Evolutionary conservation across 1,140 invertebrate species (phyloP), one percentile per base, ranked within the genome.

Genomic region (Lepidurus arcticus): DNA sequence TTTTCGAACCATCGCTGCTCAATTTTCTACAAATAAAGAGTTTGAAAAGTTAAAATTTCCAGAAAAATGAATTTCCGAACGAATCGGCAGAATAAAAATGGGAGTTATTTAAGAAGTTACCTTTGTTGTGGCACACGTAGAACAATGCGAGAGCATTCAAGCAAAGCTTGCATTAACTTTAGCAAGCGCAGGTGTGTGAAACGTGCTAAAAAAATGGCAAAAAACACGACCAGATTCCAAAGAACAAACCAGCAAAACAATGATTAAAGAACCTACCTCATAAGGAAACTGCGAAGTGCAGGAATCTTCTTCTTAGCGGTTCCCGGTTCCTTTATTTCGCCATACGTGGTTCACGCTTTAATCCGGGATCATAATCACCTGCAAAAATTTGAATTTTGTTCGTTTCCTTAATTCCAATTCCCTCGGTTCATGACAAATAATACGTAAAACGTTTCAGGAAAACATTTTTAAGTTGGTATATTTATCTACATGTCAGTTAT

Each of bases 1-100:
- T 65, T 65, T 65, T 10, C 53, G 53, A 13, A 65, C 53, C 53
- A 65, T 65, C 21, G 53, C 53, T 65, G 53, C 53, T 65, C 16
- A 21, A n/a, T 21, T 65, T 16, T 21, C 53, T 65, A 16, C 53
- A 65, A n/a, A 13, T 1, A 65, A 65, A 65, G 16, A 21, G 21
- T 13, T 7, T 7, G 7, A 65, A 65, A 13, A 65, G 6, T 9
- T 65, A 16, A 16, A 16, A 65, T 65, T 65, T 65, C 6, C 13
- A 5, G 53, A 21, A 1, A 65, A 65, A 21, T 65, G 1, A 21
- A 16, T 1, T 21, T 21, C 9, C 16, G 21, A 21, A 65, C 53
- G n/a, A 21, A 65, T 65, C 13, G 16, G 16, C 21, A 7, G 53
- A 65, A 65, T 65, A 11, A 11, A 13, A 65, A 65, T n/a, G 16